Conservation (phyloP, 2,797 vertebrate species). For the Synanceia verrucosa region DNA sequence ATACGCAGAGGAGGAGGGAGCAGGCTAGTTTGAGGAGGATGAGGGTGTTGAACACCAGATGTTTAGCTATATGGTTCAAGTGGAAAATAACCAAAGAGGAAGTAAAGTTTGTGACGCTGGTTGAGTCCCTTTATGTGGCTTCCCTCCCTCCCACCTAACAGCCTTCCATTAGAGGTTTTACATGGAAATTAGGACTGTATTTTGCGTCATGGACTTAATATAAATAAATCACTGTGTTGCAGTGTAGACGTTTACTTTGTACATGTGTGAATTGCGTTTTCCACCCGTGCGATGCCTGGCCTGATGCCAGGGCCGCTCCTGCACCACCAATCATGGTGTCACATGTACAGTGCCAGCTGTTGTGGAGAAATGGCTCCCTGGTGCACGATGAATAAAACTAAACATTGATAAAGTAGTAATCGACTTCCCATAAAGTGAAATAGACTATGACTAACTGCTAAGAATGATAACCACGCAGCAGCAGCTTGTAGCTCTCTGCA, state of each 20-base stretch:
- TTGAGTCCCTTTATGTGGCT: conserved; percentile 75
- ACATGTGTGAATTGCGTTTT: conserved; percentile 8
- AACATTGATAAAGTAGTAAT: conserved; percentile 55
- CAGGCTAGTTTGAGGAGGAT: conserved; percentile 58
- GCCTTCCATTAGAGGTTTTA: conserved; percentile 64
- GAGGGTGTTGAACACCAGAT: conserved; percentile 70
- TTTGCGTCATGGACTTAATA: conserved; percentile 66
- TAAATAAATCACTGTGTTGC: conserved; percentile 50
- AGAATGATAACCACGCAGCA: conserved; percentile 22
- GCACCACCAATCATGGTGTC: conserved; percentile 18
- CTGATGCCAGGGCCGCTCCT: conserved; percentile 16
- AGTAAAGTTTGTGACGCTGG: conserved; percentile 65
- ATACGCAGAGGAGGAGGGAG: background rate
- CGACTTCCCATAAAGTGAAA: conserved; percentile 44
- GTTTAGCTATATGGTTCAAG: conserved; percentile 62
- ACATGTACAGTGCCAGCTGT: conserved; percentile 39
- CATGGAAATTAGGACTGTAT: conserved; percentile 67
- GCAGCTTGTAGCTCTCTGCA: conserved; percentile 4
- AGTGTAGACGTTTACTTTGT: conserved; percentile 15
- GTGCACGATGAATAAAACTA: conserved; percentile 43
- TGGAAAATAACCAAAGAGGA: conserved; percentile 70
- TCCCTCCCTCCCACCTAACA: conserved; percentile 55
- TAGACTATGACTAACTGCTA: conserved; percentile 28
- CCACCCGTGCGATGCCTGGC: conserved; percentile 25
- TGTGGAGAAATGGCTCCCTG: conserved; percentile 36